Evolutionary conservation across 2,113 vertebrate genomes (phyloP).

Genomic region (Coturnix japonica): DNA sequence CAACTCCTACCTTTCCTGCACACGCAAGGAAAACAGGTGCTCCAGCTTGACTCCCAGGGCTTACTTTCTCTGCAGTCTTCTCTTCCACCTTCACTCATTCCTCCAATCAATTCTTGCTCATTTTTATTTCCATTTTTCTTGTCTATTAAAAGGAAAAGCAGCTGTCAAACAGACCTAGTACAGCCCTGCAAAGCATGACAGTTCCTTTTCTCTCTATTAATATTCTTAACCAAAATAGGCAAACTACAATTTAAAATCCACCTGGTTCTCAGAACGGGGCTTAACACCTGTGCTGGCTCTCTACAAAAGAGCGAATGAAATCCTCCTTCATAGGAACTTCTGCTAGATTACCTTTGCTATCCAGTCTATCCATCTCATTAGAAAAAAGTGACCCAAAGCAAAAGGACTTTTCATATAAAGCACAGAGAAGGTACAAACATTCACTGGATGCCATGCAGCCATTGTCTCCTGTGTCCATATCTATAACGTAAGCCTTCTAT

Average conservation of each 20-base stretch:
- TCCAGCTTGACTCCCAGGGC: background rate
- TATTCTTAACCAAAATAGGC: background rate
- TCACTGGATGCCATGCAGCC: background rate
- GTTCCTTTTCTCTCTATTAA: background rate
- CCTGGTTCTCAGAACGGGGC: background rate
- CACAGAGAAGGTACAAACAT: background rate
- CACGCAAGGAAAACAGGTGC: slow-evolving; percentile 26
- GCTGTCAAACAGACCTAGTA: background rate
- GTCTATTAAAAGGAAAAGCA: background rate
- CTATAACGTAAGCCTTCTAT: background rate
- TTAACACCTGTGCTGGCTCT: background rate
- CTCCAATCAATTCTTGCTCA: too few species aligned
- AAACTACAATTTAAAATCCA: background rate
- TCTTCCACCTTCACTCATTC: background rate
- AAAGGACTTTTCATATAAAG: background rate
- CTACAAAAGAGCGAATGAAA: background rate
- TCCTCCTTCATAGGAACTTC: background rate
- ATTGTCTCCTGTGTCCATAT: background rate
- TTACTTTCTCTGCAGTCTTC: background rate
- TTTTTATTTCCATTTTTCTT: background rate
- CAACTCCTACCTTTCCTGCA: background rate
- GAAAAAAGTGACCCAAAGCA: background rate
- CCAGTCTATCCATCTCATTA: background rate
- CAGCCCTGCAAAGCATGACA: background rate
- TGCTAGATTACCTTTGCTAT: background rate